phyloP scores from a whole-genome alignment of 2,797 vertebrate genomes.

The Saxicola maurus region DNA sequence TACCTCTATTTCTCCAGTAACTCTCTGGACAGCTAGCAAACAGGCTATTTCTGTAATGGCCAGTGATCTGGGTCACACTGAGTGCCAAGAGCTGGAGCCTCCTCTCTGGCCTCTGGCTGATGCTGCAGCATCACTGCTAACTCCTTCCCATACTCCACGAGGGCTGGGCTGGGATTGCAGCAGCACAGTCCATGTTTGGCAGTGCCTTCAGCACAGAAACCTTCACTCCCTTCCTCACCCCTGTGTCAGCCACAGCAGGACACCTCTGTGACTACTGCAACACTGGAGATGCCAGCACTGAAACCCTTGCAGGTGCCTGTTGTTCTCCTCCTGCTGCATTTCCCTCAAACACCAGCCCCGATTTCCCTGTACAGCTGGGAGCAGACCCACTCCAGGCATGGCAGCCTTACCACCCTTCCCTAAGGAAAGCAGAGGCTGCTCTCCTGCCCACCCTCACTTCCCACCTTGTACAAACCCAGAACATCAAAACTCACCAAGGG shows the following conservation, averaged over 20 bases:
- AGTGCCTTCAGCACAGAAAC: background rate
- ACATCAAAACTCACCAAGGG: background rate
- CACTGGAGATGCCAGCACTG: background rate
- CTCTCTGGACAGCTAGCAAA: background rate
- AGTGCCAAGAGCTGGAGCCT: background rate
- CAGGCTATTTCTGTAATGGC: background rate
- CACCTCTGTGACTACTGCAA: background rate
- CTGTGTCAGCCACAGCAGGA: background rate
- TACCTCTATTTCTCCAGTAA: background rate
- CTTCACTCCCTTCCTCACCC: background rate
- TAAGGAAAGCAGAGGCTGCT: background rate
- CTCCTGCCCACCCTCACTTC: background rate
- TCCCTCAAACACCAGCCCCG: background rate
- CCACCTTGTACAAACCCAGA: background rate
- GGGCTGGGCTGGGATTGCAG: background rate
- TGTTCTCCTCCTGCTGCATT: background rate
- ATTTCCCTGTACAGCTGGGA: background rate
- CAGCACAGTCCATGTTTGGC: background rate
- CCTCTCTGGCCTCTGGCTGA: background rate
- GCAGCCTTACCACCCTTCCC: background rate
- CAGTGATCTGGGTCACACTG: background rate
- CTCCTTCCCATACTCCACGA: background rate
- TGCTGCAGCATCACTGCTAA: background rate
- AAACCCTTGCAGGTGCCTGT: background rate
- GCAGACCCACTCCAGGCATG: background rate